Conservation (phyloP, 1,140 invertebrate genomes). For the Venustaconcha ellipsiformis region DNA sequence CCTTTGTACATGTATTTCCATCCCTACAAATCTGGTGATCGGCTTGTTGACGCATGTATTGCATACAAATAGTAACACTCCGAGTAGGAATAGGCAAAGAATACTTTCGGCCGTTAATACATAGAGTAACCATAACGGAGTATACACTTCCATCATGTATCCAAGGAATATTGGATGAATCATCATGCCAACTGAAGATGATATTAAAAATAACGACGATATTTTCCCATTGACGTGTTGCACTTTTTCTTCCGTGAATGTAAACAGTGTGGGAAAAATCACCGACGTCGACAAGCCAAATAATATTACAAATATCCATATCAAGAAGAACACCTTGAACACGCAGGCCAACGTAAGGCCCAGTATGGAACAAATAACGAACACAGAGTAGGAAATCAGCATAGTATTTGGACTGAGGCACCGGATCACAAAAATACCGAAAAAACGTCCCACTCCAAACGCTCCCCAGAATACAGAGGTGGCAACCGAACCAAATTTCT, state of each 20-base stretch:
- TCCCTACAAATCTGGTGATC: too few relatives aligned
- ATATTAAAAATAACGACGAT: slow-evolving; percentile 41
- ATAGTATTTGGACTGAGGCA: slow-evolving; percentile 30
- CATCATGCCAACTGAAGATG: slow-evolving; percentile 36
- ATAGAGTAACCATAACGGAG: slow-evolving; percentile 45
- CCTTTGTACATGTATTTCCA: too few relatives aligned
- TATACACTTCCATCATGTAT: slow-evolving; percentile 44
- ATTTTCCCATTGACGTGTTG: slow-evolving; percentile 41
- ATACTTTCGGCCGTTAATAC: slow-evolving; percentile 38
- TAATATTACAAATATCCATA: slow-evolving; percentile 41
- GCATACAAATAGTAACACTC: too few relatives aligned
- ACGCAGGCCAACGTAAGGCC: slow-evolving; percentile 34
- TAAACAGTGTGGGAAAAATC: slow-evolving; percentile 45
- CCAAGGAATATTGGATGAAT: slow-evolving; percentile 45
- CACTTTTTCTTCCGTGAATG: slow-evolving; percentile 46
- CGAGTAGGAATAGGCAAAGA: slow-evolving; percentile 5
- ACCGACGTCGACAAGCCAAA: slow-evolving; percentile 43
- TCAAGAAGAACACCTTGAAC: slow-evolving; percentile 24
- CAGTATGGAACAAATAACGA: slow-evolving; percentile 30
- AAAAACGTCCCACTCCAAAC: slow-evolving; percentile 40
- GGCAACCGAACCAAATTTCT: slow-evolving; percentile 34
- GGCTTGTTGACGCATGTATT: too few relatives aligned
- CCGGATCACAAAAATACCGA: slow-evolving; percentile 39
- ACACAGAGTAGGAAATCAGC: slow-evolving; percentile 28
- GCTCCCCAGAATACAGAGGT: slow-evolving; percentile 47